phyloP scores from a whole-genome alignment of 35 echinoderm and acorn worm genomes.

The Ptychodera flava region DNA sequence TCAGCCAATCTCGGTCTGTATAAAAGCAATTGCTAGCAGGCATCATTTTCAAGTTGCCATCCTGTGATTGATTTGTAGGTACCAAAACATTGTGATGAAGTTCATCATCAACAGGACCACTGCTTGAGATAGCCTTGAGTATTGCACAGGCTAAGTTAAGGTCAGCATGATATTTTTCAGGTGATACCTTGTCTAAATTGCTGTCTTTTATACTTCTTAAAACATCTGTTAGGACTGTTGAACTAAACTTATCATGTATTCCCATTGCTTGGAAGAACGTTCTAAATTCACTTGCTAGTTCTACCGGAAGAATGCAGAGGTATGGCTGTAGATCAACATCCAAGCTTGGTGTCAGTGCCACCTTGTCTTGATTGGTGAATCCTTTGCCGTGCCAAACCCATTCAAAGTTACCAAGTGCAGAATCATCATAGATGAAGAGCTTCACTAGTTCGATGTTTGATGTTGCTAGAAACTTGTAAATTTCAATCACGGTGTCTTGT shows the following conservation, averaged over 20 bases:
- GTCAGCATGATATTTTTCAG: background rate
- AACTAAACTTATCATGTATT: background rate
- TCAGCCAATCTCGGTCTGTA: background rate
- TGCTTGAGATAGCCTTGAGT: background rate
- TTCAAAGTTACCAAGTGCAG: background rate
- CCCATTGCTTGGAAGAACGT: background rate
- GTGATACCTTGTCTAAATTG: background rate
- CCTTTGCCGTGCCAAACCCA: slow-evolving; percentile 23
- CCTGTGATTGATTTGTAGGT: background rate
- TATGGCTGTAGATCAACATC: slow-evolving; percentile 19
- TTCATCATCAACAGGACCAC: background rate
- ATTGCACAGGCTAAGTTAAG: background rate
- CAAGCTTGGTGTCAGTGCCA: slow-evolving; percentile 1
- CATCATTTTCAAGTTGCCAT: background rate
- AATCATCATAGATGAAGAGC: background rate
- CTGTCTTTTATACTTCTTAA: background rate
- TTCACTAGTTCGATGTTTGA: background rate
- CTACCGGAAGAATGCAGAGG: slow-evolving; percentile 14
- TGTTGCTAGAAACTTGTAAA: background rate
- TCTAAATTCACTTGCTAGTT: background rate
- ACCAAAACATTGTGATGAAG: background rate
- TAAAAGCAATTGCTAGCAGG: background rate
- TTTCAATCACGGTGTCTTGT: background rate
- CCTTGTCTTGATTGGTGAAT: slow-evolving; percentile 4
- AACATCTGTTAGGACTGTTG: background rate